Conservation (phyloP, 2,113 vertebrate species). For the Opisthocomus hoazin region DNA sequence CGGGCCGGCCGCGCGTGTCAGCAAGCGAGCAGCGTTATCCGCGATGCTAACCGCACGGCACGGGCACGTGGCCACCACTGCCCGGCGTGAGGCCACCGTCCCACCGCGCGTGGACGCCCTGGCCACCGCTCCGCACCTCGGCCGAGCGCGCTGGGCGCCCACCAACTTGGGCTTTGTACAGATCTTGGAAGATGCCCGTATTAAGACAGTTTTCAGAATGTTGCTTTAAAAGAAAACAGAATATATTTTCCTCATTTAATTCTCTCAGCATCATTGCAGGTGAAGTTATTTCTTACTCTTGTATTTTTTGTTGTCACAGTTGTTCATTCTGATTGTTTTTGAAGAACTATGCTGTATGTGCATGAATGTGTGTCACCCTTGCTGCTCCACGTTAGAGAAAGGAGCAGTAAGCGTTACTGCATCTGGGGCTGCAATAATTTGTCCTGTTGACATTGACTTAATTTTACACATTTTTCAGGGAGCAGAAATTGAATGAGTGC, state of each 20-base stretch:
- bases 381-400: not conserved
- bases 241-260: not conserved
- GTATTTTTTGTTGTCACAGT: not conserved
- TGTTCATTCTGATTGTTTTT: not conserved
- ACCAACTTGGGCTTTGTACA: not conserved
- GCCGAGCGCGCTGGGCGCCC: not conserved
- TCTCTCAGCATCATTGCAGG: not conserved
- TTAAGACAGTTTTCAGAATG: not conserved
- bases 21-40: not conserved
- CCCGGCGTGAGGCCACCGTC: not conserved
- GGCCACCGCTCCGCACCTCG: not conserved
- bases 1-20: not conserved
- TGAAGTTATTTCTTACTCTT: not conserved
- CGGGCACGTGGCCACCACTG: not conserved
- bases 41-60: not conserved
- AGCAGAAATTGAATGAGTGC: not conserved
- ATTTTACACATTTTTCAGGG: conserved; percentile 11
- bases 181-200: not conserved
- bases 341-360: not conserved
- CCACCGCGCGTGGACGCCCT: not conserved
- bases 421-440: not conserved
- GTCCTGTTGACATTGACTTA: not conserved
- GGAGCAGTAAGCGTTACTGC: not conserved
- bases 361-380: not conserved
- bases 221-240: not conserved